A percentile compares a stretch with the other conserved stretches of the same genome.
Evolutionary conservation across 2,797 vertebrate genomes (phyloP).

Genomic region (Spinus olivaceus): DNA sequence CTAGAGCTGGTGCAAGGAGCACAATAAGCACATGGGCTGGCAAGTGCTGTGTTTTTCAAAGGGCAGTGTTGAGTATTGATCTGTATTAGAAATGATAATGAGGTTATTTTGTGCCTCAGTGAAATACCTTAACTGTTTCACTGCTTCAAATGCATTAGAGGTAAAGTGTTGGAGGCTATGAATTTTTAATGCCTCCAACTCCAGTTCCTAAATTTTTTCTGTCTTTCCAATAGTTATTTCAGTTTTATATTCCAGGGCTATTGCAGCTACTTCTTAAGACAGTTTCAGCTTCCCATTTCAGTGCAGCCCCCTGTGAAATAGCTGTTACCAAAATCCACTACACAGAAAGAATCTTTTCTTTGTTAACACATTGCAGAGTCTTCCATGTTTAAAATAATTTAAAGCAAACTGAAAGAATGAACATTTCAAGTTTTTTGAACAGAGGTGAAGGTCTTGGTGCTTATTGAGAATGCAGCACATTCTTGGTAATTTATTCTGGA

Average conservation of each 20-base stretch:
- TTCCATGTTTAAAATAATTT: background rate
- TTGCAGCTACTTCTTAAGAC: background rate
- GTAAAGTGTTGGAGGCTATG: background rate
- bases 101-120: constrained; percentile 62
- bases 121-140: constrained; percentile 69
- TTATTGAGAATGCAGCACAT: background rate
- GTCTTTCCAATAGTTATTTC: constrained; percentile 4
- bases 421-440: background rate
- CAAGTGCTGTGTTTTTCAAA: constrained; percentile 56
- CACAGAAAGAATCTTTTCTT: background rate
- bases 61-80: constrained; percentile 71
- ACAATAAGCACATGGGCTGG: constrained; percentile 40
- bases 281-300: background rate
- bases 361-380: background rate
- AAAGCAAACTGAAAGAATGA: background rate
- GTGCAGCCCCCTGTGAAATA: background rate
- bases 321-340: background rate
- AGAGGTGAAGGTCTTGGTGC: background rate
- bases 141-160: constrained; percentile 30
- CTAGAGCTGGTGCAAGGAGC: background rate
- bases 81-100: constrained; percentile 79
- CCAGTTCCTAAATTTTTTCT: constrained; percentile 24
- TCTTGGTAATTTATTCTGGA: background rate
- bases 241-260: background rate
- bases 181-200: constrained; percentile 31